These are phyloP conservation scores for Leuciscus waleckii DNA, from an alignment of 2,797 vertebrate species.

Conservation along the genomic window DNA sequence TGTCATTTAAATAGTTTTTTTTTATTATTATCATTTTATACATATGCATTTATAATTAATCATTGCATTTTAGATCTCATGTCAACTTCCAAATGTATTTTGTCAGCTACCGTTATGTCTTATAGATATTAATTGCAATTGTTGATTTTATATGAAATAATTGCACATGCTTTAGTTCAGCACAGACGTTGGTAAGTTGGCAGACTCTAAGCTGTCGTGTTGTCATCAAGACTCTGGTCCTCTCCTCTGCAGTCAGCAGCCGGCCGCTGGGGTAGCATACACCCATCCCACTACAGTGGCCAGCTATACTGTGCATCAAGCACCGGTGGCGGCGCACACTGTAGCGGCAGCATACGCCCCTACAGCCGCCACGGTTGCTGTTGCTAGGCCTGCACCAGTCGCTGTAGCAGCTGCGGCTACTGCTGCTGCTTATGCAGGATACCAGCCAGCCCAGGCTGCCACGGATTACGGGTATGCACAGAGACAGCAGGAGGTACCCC, in stretches of 20 bases:
- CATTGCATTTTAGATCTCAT: not conserved
- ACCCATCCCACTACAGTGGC: slow-evolving; percentile 98
- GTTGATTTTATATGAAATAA: not conserved
- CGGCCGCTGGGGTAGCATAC: slow-evolving; percentile 92
- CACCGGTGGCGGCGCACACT: slow-evolving; percentile 93
- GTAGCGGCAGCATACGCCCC: slow-evolving; percentile 96
- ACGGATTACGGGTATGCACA: slow-evolving; percentile 94
- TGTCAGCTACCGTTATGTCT: not conserved
- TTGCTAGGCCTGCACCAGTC: slow-evolving; percentile 91
- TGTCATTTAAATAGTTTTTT: not conserved
- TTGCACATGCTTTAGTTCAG: not conserved
- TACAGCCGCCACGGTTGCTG: slow-evolving; percentile 90
- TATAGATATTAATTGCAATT: not conserved
- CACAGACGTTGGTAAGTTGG: not conserved
- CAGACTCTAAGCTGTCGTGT: not conserved
- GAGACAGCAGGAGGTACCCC: slow-evolving; percentile 93
- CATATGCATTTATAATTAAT: not conserved
- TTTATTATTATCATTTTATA: too few species aligned
- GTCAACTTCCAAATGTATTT: not conserved
- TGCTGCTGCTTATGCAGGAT: slow-evolving; percentile 92
- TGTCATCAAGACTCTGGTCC: slow-evolving; percentile 45
- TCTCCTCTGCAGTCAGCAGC: slow-evolving; percentile 88
- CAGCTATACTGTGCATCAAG: slow-evolving; percentile 98
- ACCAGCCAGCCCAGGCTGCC: slow-evolving; percentile 90
- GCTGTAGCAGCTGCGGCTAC: slow-evolving; percentile 90